Conservation (phyloP, 2,113 vertebrate species). For the Brachypteracias leptosomus region DNA sequence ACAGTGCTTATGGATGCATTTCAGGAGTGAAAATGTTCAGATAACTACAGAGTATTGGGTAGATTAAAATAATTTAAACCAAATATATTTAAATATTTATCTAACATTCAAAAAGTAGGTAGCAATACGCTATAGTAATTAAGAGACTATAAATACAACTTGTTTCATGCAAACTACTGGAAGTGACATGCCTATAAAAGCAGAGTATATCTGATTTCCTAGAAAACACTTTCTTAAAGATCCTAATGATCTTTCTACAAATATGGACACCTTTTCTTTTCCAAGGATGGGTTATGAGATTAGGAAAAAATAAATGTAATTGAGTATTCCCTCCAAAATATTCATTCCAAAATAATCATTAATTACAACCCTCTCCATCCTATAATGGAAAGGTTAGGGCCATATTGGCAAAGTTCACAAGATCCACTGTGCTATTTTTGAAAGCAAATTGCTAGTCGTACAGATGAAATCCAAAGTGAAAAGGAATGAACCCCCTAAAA, state of each 20-base stretch:
- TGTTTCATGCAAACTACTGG: background rate
- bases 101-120: background rate
- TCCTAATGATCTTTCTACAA: background rate
- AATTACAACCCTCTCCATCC: background rate
- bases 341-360: background rate
- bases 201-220: background rate
- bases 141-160: background rate
- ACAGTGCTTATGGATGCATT: background rate
- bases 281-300: background rate
- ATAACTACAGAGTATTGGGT: background rate
- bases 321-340: background rate
- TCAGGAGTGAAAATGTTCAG: background rate
- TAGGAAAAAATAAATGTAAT: background rate
- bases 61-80: background rate
- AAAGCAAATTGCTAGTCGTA: background rate
- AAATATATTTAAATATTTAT: background rate
- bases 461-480: background rate
- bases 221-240: background rate
- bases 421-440: background rate
- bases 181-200: background rate
- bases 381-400: background rate
- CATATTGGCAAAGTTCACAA: background rate
- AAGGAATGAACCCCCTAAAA: background rate
- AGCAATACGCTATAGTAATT: background rate
- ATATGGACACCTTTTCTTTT: background rate